phyloP scores from a whole-genome alignment of 2,888 invertebrate species.

The Cepaea hortensis region DNA sequence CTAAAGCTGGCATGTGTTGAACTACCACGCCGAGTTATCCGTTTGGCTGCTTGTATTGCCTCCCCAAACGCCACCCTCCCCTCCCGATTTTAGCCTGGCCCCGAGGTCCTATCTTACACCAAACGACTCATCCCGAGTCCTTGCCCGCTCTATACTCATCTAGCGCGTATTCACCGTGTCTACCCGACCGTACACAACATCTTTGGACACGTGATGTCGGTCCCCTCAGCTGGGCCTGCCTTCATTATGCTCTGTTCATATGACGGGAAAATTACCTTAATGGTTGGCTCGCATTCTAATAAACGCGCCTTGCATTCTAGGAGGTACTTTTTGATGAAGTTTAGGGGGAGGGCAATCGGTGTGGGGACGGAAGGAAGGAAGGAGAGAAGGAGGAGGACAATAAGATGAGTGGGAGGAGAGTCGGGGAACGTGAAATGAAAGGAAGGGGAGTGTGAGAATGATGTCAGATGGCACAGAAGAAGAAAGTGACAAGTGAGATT shows the following conservation, averaged over 20 bases:
- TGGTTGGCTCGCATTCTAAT: slow-evolving; percentile 26
- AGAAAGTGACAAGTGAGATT: too few relatives aligned
- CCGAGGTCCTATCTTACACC: slow-evolving; percentile 2
- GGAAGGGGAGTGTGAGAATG: not conserved
- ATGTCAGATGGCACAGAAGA: too few relatives aligned
- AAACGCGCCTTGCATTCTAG: slow-evolving; percentile 14
- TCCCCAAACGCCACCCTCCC: not conserved
- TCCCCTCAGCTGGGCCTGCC: not conserved
- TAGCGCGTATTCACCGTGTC: slow-evolving; percentile 31
- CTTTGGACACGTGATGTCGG: slow-evolving; percentile 24
- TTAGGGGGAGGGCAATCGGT: not conserved
- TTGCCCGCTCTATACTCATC: not conserved
- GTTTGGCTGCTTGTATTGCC: not conserved
- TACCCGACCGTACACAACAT: slow-evolving; percentile 30
- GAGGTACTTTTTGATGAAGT: not conserved
- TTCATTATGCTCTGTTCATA: slow-evolving; percentile 30
- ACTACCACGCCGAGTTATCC: not conserved
- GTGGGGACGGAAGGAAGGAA: slow-evolving; percentile 1
- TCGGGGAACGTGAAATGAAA: not conserved
- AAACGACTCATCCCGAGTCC: slow-evolving; percentile 13
- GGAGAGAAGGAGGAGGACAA: not conserved
- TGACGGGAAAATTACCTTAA: slow-evolving; percentile 41
- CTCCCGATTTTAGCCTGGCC: not conserved
- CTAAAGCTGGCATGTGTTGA: not conserved
- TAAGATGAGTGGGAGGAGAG: not conserved